Evolutionary conservation across 2,113 vertebrate genomes (phyloP), one percentile per base, ranked within the genome.

Genomic region (Planiliza haematocheilus): DNA sequence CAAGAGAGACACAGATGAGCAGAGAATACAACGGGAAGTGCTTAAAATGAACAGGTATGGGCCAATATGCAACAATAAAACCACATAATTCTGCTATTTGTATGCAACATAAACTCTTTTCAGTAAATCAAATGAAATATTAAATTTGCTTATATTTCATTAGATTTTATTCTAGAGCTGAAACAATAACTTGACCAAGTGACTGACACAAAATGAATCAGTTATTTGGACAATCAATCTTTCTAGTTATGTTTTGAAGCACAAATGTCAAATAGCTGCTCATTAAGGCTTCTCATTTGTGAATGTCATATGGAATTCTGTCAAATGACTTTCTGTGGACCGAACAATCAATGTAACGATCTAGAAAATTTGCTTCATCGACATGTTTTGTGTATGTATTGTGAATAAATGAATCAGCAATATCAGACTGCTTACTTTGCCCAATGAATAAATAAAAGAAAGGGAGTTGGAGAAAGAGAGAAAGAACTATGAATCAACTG

Each of bases 401-500:
- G 60, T 5, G 16, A 0, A 17, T 39, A 11, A 62, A 62, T 14
- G 13, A 49, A 30, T 56, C 18, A n/a, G 17, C 30, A 17, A 14
- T 38, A n/a, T n/a, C 7, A 50, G 13, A 58, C 1, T 8, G 36
- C 18, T 50, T 39, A 10, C 58, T 39, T 41, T 8, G 46, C 51
- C 68, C 86, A 76, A 50, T 11, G 77, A 67, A 41, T 61, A 7
- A 18, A 46, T 42, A 61, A 57, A 13, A 61, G 11, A 4, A 34
- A 12, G 37, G 18, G 43, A 9, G 10, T 39, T 24, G 9, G 30
- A 57, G 64, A 41, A 17, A 8, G 21, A 13, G 21, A 77, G 16
- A 36, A 17, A 48, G 69, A 67, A 79, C 65, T 79, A 68, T 63
- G 68, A 86, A 82, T 83, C 84, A 86, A 83, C 77, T 1, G 62